Conservation (phyloP, 2,113 vertebrate species). For the Thalassarche chlororhynchos region DNA sequence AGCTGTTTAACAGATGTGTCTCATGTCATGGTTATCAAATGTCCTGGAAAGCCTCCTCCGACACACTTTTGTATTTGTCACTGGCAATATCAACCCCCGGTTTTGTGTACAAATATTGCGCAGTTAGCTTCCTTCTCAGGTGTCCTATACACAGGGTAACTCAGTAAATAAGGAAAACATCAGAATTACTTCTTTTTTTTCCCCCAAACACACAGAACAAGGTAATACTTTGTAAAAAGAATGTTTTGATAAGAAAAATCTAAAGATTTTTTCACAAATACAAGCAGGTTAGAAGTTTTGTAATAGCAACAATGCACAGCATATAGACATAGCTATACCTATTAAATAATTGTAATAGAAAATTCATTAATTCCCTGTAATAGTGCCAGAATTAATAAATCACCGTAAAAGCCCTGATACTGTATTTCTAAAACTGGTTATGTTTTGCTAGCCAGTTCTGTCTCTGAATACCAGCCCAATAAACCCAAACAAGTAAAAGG, state of each 20-base stretch:
- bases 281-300: not conserved
- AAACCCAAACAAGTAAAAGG: not conserved
- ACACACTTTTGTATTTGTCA: not conserved
- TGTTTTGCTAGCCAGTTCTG: not conserved
- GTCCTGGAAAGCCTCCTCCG: not conserved
- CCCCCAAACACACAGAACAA: not conserved
- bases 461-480: not conserved
- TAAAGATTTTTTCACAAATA: not conserved
- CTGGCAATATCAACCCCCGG: not conserved
- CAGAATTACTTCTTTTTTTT: not conserved
- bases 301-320: not conserved
- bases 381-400: conserved; percentile 11
- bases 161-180: not conserved
- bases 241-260: not conserved
- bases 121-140: not conserved
- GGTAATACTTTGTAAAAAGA: not conserved
- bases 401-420: not conserved
- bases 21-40: not conserved
- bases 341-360: not conserved
- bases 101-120: not conserved
- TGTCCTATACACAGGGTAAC: not conserved
- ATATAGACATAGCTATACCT: not conserved
- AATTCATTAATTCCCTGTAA: not conserved
- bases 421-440: not conserved
- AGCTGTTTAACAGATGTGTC: not conserved